Conservation (phyloP, 2,113 vertebrate species). For the Sapayoa aenigma region DNA sequence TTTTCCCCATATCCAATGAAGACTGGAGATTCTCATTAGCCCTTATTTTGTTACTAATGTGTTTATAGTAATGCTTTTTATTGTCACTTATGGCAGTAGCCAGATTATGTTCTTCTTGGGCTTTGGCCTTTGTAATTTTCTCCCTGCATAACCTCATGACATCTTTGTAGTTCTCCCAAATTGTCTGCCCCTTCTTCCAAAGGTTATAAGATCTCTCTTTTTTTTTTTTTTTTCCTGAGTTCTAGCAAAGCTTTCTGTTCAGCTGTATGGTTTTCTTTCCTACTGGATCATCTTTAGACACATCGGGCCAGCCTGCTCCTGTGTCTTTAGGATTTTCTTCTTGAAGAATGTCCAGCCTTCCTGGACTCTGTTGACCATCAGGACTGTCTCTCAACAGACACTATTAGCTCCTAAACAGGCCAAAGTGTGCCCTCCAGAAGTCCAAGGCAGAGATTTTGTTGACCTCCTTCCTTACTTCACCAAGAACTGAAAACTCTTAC, state of each 20-base stretch:
- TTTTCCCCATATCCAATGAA: neutral
- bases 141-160: neutral
- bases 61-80: neutral
- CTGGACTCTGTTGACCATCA: neutral
- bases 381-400: neutral
- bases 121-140: neutral
- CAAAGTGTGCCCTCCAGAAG: neutral
- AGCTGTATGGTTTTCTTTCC: neutral
- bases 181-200: neutral
- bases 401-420: neutral
- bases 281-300: neutral
- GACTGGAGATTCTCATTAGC: neutral
- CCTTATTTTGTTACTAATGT: neutral
- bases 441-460: neutral
- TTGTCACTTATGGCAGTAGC: neutral
- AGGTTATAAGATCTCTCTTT: neutral
- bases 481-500: neutral
- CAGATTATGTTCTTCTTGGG: neutral
- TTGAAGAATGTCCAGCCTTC: neutral
- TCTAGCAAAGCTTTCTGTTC: neutral
- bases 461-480: neutral
- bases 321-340: neutral
- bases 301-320: neutral
- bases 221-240: rapidly evolving
- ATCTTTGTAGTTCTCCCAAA: neutral